Conservation (phyloP, 2,797 vertebrate species). For the Lepus oiostolus region DNA sequence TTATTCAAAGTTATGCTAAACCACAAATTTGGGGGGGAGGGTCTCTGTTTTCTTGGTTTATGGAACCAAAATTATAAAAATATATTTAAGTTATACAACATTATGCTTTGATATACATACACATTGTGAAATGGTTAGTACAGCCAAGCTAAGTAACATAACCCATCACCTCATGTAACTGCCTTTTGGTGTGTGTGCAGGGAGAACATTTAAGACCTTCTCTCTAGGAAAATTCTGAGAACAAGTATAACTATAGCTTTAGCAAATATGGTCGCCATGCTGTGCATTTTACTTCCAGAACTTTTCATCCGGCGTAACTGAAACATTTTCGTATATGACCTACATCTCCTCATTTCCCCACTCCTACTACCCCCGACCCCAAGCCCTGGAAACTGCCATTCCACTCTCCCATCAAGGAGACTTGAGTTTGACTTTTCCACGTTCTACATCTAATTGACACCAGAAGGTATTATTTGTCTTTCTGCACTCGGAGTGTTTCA, state of each 20-base stretch:
- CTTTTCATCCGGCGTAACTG: background rate
- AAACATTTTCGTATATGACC: background rate
- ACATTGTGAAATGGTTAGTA: background rate
- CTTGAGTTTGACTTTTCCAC: background rate
- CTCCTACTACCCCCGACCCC: background rate
- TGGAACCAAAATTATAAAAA: background rate
- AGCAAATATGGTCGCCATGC: background rate
- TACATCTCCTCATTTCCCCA: background rate
- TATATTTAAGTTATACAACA: background rate
- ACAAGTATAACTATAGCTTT: background rate
- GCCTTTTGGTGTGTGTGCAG: background rate
- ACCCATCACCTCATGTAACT: background rate
- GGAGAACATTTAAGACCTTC: background rate
- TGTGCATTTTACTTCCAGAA: background rate
- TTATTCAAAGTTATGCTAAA: constrained; percentile 43
- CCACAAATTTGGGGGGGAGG: background rate
- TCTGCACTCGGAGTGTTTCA: background rate
- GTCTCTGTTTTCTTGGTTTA: background rate
- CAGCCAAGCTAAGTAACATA: background rate
- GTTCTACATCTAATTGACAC: background rate
- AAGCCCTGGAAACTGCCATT: background rate
- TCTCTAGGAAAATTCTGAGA: background rate
- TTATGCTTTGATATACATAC: background rate
- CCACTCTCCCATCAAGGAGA: background rate
- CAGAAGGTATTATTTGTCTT: background rate